Evolutionary conservation across 2,888 invertebrate genomes (phyloP).

Genomic region (Cryptus armator): DNA sequence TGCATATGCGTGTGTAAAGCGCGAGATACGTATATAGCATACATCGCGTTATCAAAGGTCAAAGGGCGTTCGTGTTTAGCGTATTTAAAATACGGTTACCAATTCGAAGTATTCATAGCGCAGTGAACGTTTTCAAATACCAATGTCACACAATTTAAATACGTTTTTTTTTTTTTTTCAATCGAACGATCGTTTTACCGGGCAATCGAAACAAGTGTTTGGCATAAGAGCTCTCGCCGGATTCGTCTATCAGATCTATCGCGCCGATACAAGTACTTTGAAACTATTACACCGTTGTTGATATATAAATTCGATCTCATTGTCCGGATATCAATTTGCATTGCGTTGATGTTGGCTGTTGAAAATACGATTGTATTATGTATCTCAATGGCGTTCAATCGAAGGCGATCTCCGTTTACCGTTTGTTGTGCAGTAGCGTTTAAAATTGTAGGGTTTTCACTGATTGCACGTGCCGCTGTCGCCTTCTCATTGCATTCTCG

Average conservation of each 20-base stretch:
- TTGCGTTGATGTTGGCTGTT: background rate
- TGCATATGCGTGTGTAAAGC: too few relatives aligned
- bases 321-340: background rate
- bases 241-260: background rate
- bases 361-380: background rate
- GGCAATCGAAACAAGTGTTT: too few relatives aligned
- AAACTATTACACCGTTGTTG: background rate
- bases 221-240: too few relatives aligned
- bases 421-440: background rate
- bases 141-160: too few relatives aligned
- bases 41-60: too few relatives aligned
- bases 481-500: background rate
- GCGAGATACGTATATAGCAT: too few relatives aligned
- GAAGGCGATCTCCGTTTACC: background rate
- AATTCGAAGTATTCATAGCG: too few relatives aligned
- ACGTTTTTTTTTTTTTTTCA: too few relatives aligned
- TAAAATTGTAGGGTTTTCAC: constrained; percentile 21
- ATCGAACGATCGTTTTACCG: too few relatives aligned
- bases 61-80: too few relatives aligned
- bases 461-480: constrained; percentile 35
- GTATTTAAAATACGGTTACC: too few relatives aligned
- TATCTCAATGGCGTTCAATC: background rate
- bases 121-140: too few relatives aligned
- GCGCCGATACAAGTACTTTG: background rate
- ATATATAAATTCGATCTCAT: background rate